These are phyloP conservation scores for Hipposideros armiger DNA, from an alignment of 2,113 vertebrate genomes.

Conservation along the genomic window DNA sequence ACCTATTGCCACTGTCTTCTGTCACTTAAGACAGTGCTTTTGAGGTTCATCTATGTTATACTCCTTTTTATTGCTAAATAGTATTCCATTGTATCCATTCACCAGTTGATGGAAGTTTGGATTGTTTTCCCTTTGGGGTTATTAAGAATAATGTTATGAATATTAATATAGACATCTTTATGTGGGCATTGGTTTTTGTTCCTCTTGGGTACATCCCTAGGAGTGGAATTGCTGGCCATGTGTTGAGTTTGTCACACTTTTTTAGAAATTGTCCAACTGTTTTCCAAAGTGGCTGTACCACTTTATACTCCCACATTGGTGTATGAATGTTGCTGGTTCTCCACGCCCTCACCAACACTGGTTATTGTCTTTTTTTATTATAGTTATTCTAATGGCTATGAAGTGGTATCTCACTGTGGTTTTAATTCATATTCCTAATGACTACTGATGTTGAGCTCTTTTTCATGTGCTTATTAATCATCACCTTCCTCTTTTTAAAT, in stretches of 20 bases:
- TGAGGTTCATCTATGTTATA: background rate
- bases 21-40: background rate
- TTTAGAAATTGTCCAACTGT: background rate
- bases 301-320: background rate
- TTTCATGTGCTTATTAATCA: background rate
- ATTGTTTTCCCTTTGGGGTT: background rate
- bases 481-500: background rate
- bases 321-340: background rate
- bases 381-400: background rate
- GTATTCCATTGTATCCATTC: background rate
- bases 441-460: background rate
- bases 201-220: background rate
- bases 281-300: background rate
- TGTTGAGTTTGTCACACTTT: conserved; percentile 9
- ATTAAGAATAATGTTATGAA: background rate
- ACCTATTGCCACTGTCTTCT: background rate
- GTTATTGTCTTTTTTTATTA: background rate
- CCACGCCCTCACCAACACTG: background rate
- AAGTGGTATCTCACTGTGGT: background rate
- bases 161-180: background rate
- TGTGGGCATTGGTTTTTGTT: conserved; percentile 22
- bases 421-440: conserved; percentile 21
- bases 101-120: background rate
- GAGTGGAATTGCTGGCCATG: background rate
- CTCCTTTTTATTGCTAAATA: background rate